Evolutionary conservation across 2,888 invertebrate genomes (phyloP), one percentile per base, ranked within the genome.

Genomic region (Cryptocephalus primarius): DNA sequence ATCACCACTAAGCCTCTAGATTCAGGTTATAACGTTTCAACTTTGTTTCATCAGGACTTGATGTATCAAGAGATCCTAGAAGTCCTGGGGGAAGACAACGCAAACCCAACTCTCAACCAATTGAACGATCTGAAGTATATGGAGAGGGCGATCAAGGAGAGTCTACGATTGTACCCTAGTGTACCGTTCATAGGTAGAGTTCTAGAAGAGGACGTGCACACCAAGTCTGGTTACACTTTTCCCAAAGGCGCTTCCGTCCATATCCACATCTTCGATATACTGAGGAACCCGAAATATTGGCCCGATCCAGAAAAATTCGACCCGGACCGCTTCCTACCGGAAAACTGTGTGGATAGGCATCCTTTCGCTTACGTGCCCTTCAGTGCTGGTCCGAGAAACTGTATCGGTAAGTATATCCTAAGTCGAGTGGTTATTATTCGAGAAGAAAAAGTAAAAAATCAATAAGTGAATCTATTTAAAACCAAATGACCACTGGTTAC

Each of bases 241-340:
- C 81, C 83, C 0, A 65, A 68, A 32, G 72, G 72, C 4, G 65
- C 73, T 0, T 62, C 68, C n/a, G 69, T 77, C 1, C 75, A 75
- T 52, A 66, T 83, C 9, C 74, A 75, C 38, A 76, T 81, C n/a
- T 79, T 68, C 55, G 79, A 82, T 56, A 57, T 82, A 8, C 85
- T 86, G 63, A 75, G 80, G 8, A 75, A 82, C 60, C 75, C 78
- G 0, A 71, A 76, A 11, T 69, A 77, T 43, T 88, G 76, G 69
- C 74, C 78, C 0, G 72, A 85, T 53, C 83, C 87, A 0, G 67
- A 75, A 41, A 73, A 70, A 49, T 86, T 83, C 61, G 77, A 83
- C 60, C 85, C 85, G 0, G 83, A 85, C 43, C 69, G 86, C 51
- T 87, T 87, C 65, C 61, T 80, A 36, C 76, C 79, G 0, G 79